Base-by-base conservation (phyloP, 1,140 invertebrate species). In the Cotesia vestalis region DNA sequence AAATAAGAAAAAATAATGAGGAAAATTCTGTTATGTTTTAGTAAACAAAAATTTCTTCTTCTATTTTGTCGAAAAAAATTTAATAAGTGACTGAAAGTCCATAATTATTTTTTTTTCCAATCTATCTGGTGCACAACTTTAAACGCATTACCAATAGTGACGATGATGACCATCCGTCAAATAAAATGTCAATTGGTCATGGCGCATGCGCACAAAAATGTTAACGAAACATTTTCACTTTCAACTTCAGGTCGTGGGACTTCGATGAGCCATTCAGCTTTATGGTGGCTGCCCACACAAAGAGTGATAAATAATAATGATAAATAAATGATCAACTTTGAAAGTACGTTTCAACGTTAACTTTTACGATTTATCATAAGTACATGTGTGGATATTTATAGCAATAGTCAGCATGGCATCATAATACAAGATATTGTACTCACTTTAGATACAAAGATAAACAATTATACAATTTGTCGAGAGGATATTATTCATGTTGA, bases 181-280 rank as follows among this genome's bases (percentile, higher is more conserved):
- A 17, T 14, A 55, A 55, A 55, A 55, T 55, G 53, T 55, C 17
- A 55, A 55, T 17, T 55, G 53, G 12, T 17, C 12, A 55, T 17
- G n/a, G 17, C 53, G 17, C 17, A 55, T 14, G 53, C 53, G 53
- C 17, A 17, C 12, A n/a, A 55, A 14, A 14, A 4, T 14, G 12
- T n/a, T 55, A 55, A 55, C 53, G n/a, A 55, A 55, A 55, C 53
- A 55, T 55, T 55, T 55, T 55, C 17, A 55, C 17, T 55, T 55
- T 55, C 53, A 55, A 55, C 12, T 17, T 55, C n/a, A 55, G 17
- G 17, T 55, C 53, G 53, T 55, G 17, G 53, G 53, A 55, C 53
- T 55, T 55, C 53, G 17, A 17, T 55, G 17, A 55, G 53, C 53
- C 6, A 55, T 55, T 17, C 53, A n/a, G 17, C 17, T n/a, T 55